phyloP scores from a whole-genome alignment of 2,113 vertebrate species.

The Australoheros scitulus region DNA sequence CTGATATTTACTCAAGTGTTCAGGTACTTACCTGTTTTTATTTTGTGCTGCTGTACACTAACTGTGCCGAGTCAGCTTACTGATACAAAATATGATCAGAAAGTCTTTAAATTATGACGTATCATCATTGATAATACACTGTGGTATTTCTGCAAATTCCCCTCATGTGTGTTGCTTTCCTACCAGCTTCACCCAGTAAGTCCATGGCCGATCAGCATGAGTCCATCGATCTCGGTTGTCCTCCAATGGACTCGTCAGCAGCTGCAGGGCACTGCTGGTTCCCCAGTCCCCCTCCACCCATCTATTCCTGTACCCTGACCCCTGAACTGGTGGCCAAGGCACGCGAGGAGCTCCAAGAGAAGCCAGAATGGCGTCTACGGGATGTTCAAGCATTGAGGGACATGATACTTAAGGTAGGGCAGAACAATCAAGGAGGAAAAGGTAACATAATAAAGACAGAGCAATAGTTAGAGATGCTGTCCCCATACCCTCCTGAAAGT shows the following conservation, averaged over 20 bases:
- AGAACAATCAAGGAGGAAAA: neutral
- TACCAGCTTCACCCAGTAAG: constrained; percentile 53
- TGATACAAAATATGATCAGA: neutral
- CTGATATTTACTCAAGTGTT: neutral
- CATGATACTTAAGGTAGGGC: constrained; percentile 87
- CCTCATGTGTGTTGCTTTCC: constrained; percentile 1
- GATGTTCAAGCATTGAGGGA: constrained; percentile 95
- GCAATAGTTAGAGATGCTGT: neutral
- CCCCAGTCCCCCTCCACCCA: constrained; percentile 76
- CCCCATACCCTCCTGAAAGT: too few relatives aligned
- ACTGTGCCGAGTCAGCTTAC: neutral
- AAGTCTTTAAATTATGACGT: too few relatives aligned
- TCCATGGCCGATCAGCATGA: constrained; percentile 92
- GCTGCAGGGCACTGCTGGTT: constrained; percentile 76
- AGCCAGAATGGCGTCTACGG: constrained; percentile 94
- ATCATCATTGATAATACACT: neutral
- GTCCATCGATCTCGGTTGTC: constrained; percentile 80
- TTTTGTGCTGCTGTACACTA: neutral
- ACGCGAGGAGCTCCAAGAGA: constrained; percentile 95
- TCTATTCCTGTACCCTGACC: constrained; percentile 89
- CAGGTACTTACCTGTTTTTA: neutral
- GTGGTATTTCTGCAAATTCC: neutral
- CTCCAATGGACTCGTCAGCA: constrained; percentile 75
- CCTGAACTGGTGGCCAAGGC: constrained; percentile 93
- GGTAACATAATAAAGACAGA: neutral